Evolutionary conservation across 2,797 vertebrate species (phyloP), one percentile per base, ranked within the genome.

Genomic region (Pantherophis vulpinus): DNA sequence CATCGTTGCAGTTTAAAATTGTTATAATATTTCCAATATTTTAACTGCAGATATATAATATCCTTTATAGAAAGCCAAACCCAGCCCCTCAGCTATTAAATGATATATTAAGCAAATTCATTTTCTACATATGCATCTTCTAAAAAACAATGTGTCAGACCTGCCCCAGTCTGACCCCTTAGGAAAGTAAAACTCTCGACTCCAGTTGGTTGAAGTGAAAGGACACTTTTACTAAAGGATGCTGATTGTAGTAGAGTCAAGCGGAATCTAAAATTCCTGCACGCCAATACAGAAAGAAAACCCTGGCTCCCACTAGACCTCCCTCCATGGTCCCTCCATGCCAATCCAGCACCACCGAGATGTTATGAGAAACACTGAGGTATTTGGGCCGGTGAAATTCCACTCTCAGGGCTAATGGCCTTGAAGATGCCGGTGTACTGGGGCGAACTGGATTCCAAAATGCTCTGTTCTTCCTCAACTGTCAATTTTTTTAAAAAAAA

Each of bases 271-370:
- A 32, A 66, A n/a, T 16, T 66, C 2, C 29, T 66, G 13, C 2
- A 5, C 13, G 2, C 29, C 11, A 66, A 66, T 14, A 32, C 29
- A n/a, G 63, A 66, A 66, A 66, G 63, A 32, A 66, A n/a, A n/a
- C 63, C 13, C 29, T 66, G 63, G 63, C 29, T n/a, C 12, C 29
- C 29, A 4, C 29, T 29, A 66, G 63, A 11, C 12, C 0, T n/a
- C 12, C 5, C 61, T 12, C 12, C 2, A 0, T n/a, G 63, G 12
- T 66, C 29, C 2, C 0, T 66, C 5, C 1, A 5, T 16, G 63
- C 63, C 63, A 66, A 66, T 66, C 29, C 5, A 32, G 29, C 13
- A n/a, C 2, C 5, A 14, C 29, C 2, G 0, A n/a, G 63, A 66
- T n/a, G 2, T 32, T 32, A 70, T 70, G 63, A 70, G 29, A 70